Evolutionary conservation across 2,888 invertebrate genomes (phyloP), one percentile per base, ranked within the genome.

Genomic region (Lacanobia wlatinum): DNA sequence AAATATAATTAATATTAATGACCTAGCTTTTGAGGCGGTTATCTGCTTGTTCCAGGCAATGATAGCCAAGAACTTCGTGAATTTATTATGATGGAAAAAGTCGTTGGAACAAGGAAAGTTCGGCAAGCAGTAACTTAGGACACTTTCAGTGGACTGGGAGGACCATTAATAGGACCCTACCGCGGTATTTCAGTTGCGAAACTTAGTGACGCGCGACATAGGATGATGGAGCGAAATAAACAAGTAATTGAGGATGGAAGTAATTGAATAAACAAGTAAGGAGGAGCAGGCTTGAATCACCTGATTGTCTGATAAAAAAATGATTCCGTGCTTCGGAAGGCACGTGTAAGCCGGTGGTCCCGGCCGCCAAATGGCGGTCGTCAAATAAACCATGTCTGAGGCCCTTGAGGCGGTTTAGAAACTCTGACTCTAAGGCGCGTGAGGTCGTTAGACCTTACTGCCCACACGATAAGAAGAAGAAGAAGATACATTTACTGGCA

Each of bases 61-160:
- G 84, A 76, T 79, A 78, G 75, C 48, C 62, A 9, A 66, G n/a
- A 84, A 84, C 77, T 84, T 78, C 56, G 62, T 66, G 75, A 78
- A 84, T 84, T 86, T 86, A 82, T 86, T 84, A 80, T 76, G 71
- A 85, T 84, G 63, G 73, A 79, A 80, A 85, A 86, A 78, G 66
- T 84, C 76, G 59, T 73, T 71, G 48, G 55, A 58, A 64, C 70
- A 78, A 63, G 58, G 43, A 76, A 82, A 86, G 78, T 83, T 71
- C 40, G 21, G 55, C 50, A 48, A 74, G 53, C 50, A 38, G 55
- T 50, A 81, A 78, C 66, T 73, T 70, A 53, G 63, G 56, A 72
- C 70, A 74, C 55, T 72, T 73, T 77, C 65, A 65, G 84, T 66
- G 68, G 46, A 53, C 83, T 62, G 52, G 1, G 18, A 43, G 18